phyloP scores from a whole-genome alignment of 2,113 vertebrate genomes.

The Thomomys bottae region DNA sequence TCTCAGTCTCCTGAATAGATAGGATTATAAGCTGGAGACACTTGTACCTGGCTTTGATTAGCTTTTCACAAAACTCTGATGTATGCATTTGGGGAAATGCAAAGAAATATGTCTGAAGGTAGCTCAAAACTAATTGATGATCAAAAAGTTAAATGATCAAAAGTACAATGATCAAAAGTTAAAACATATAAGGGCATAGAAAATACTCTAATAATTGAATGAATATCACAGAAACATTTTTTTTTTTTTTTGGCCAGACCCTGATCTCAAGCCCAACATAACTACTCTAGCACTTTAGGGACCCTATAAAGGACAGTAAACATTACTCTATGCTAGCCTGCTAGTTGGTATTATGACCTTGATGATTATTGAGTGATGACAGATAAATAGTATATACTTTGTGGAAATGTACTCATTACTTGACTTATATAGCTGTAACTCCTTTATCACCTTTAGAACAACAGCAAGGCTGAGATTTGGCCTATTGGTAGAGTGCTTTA shows the following conservation, averaged over 20 bases:
- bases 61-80: neutral
- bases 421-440: too few species aligned
- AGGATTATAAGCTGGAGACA: too few species aligned
- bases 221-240: neutral
- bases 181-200: neutral
- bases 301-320: neutral
- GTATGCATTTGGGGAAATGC: neutral
- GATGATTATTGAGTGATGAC: neutral
- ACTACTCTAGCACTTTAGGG: neutral
- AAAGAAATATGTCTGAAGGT: neutral
- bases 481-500: too few species aligned
- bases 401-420: too few species aligned
- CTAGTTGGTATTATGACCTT: neutral
- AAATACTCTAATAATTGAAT: neutral
- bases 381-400: too few species aligned
- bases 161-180: conserved; percentile 9
- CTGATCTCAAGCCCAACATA: too few species aligned
- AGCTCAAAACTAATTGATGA: neutral
- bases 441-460: too few species aligned
- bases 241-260: too few species aligned
- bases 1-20: too few species aligned
- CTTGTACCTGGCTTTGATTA: neutral
- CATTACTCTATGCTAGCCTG: neutral
- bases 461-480: too few species aligned
- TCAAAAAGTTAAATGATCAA: conserved; percentile 47